A percentile compares a stretch with the other conserved stretches of the same genome.
Evolutionary conservation across 1,140 invertebrate species (phyloP).

Genomic region (Plectrocnemia conspersa): DNA sequence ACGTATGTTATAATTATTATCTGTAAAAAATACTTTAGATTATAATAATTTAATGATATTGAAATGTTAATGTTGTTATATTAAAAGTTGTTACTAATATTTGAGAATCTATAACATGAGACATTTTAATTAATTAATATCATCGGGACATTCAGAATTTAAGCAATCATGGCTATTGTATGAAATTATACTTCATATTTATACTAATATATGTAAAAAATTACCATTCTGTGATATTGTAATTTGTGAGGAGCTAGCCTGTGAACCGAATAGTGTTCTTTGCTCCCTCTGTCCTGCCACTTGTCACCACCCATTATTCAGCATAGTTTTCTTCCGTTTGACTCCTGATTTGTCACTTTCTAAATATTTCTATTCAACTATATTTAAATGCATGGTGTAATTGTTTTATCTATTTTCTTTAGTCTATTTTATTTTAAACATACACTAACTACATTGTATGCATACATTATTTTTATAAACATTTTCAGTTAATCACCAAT

Average conservation of each 20-base stretch:
- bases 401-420: not conserved
- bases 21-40: conserved; percentile 34
- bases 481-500: too few relatives aligned
- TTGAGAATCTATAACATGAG: conserved; percentile 42
- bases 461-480: too few relatives aligned
- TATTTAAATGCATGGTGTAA: not conserved
- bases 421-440: not conserved
- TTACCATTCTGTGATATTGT: conserved; percentile 35
- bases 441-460: too few relatives aligned
- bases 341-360: not conserved
- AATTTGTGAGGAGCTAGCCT: conserved; percentile 17
- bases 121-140: conserved; percentile 25
- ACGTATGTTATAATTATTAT: conserved; percentile 22
- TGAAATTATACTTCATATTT: not conserved
- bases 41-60: conserved; percentile 43
- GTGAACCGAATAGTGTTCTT: not conserved
- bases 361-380: not conserved
- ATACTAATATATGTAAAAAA: too few relatives aligned
- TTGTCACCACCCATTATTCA: conserved; percentile 1
- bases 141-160: conserved; percentile 17
- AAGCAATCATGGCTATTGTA: not conserved
- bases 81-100: conserved; percentile 53
- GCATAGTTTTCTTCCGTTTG: not conserved
- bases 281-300: conserved; percentile 11
- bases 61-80: conserved; percentile 53